Conservation (phyloP, 2,888 invertebrate species). For the Parnassius orleans region DNA sequence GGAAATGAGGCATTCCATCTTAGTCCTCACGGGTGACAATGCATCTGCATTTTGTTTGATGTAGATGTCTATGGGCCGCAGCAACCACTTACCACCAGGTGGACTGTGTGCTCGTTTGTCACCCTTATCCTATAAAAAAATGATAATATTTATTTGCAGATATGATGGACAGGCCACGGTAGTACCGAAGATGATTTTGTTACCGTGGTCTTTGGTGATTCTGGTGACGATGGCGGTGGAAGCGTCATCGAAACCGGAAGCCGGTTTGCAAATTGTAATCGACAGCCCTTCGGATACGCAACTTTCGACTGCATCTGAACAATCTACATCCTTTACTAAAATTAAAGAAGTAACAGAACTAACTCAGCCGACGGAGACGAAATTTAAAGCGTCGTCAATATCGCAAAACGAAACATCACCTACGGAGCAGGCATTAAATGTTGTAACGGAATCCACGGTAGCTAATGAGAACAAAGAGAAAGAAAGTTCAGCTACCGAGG, state of each 20-base stretch:
- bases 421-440: neutral
- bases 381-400: neutral
- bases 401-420: neutral
- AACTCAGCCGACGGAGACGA: neutral
- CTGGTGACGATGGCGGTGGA: constrained; percentile 1
- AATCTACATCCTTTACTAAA: neutral
- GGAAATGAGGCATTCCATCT: no score
- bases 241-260: neutral
- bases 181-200: neutral
- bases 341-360: neutral
- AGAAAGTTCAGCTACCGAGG: neutral
- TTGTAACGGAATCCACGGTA: neutral
- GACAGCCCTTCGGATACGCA: neutral
- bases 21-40: no score
- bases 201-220: neutral
- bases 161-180: neutral
- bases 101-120: no score
- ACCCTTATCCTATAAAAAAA: no score
- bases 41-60: no score
- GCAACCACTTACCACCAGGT: no score
- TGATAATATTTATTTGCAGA: constrained; percentile 1
- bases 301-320: neutral
- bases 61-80: no score
- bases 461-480: neutral
- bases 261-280: neutral